Conservation (phyloP, 2,797 vertebrate genomes). For the Gallirallus australis region DNA sequence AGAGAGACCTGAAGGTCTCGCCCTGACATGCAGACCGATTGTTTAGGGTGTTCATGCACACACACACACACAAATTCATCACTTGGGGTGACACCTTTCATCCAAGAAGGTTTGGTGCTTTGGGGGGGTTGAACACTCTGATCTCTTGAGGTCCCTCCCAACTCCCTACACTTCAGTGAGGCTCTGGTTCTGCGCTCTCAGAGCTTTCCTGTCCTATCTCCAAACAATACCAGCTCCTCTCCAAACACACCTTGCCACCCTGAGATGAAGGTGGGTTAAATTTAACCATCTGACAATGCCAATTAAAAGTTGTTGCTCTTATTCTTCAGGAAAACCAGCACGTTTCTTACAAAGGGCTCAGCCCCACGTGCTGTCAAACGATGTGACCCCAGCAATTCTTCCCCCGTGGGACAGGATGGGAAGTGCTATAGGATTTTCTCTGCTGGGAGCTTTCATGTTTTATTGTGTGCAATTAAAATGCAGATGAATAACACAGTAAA, state of each 20-base stretch:
- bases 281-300: background rate
- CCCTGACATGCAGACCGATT: background rate
- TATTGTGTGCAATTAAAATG: conserved; percentile 65
- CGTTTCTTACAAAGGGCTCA: background rate
- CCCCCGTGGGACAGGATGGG: conserved; percentile 57
- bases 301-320: background rate
- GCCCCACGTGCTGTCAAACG: background rate
- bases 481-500: conserved; percentile 62
- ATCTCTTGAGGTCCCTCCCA: too few relatives aligned
- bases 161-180: too few relatives aligned
- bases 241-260: background rate
- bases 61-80: too few relatives aligned
- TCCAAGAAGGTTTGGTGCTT: background rate
- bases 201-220: background rate
- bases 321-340: background rate
- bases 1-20: background rate
- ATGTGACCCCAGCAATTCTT: conserved; percentile 9
- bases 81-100: background rate
- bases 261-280: background rate
- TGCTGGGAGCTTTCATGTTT: conserved; percentile 69
- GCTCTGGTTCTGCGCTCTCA: too few relatives aligned
- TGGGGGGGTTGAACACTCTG: too few relatives aligned
- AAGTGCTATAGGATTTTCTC: conserved; percentile 47
- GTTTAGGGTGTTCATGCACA: too few relatives aligned
- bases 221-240: background rate